Conservation (phyloP, 1,140 invertebrate genomes). For the Brachionus paranguensis region DNA sequence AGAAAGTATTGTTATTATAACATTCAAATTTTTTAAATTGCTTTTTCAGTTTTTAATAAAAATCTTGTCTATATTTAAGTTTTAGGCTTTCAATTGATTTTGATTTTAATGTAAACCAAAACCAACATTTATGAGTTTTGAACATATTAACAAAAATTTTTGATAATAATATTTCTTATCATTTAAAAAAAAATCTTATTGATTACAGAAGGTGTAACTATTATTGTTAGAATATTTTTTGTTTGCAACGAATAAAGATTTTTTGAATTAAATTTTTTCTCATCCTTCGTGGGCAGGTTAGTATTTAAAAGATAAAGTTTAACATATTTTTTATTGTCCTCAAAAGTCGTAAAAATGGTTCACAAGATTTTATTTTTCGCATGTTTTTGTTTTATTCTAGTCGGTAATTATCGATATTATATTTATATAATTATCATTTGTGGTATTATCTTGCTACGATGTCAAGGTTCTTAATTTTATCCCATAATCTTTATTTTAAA, state of each 20-base stretch:
- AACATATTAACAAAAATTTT: neutral
- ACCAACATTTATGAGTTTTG: neutral
- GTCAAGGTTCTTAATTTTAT: too few relatives aligned
- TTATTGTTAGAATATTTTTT: neutral
- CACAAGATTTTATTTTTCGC: neutral
- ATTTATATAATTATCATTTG: neutral
- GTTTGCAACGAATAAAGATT: neutral
- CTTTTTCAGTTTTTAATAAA: too few relatives aligned
- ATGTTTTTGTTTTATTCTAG: neutral
- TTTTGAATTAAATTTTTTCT: neutral
- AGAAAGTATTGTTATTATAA: too few relatives aligned
- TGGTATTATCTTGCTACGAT: neutral
- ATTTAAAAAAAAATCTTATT: neutral
- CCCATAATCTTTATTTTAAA: too few relatives aligned
- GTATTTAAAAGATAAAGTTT: neutral
- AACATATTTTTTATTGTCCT: neutral
- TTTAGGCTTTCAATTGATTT: neutral
- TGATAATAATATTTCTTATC: neutral
- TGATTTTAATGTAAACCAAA: too few relatives aligned
- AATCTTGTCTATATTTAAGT: too few relatives aligned
- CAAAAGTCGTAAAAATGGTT: neutral
- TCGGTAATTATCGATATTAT: neutral
- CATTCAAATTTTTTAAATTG: too few relatives aligned
- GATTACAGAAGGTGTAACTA: neutral
- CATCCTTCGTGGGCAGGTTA: neutral